Base-by-base conservation (phyloP, 2,797 vertebrate genomes). In the Chaetodon trifasciatus region DNA sequence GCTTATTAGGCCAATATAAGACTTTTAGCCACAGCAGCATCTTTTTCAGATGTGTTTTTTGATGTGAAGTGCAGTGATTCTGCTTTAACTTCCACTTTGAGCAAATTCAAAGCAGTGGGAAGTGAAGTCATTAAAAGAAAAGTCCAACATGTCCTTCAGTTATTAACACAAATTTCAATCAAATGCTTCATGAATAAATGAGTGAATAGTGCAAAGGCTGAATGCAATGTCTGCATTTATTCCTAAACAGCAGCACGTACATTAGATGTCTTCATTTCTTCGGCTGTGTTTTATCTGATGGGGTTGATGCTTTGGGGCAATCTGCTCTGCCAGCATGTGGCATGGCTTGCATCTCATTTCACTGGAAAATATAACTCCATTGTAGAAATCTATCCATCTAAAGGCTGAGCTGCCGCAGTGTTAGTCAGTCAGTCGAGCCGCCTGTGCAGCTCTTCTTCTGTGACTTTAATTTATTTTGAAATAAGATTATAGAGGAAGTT, bases 291-390 rank as follows among this genome's bases (percentile, higher is more conserved):
- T 82, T 82, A 78, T 83, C 80, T 76, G 64, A 86, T 69, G 82
- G 75, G 17, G 67, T 74, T 16, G 70, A 78, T 66, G 81, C 78
- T 86, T 74, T 23, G 42, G 61, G 58, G 52, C 75, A 50, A 77
- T 88, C 82, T 56, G 70, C 78, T 78, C 85, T 76, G 74, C 76
- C 75, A 76, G n/a, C 44, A 23, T 79, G 78, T 56, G 62, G 68
- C 74, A 62, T 71, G 82, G 76, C 81, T 74, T 81, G 64, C 68
- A 60, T 76, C 64, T 42, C 8, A 82, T 90, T 90, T 87, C 79
- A 82, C 66, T 90, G 83, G 88, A 94, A 93, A 93, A 90, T 88
- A 79, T 87, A 74, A 91, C 85, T 81, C 76, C 61, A 63, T 60
- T 60, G 73, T 64, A 64, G 84, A 74, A 86, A 86, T 78, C 56